Evolutionary conservation across 2,113 vertebrate genomes (phyloP).

Genomic region (Myiopsitta monachus): DNA sequence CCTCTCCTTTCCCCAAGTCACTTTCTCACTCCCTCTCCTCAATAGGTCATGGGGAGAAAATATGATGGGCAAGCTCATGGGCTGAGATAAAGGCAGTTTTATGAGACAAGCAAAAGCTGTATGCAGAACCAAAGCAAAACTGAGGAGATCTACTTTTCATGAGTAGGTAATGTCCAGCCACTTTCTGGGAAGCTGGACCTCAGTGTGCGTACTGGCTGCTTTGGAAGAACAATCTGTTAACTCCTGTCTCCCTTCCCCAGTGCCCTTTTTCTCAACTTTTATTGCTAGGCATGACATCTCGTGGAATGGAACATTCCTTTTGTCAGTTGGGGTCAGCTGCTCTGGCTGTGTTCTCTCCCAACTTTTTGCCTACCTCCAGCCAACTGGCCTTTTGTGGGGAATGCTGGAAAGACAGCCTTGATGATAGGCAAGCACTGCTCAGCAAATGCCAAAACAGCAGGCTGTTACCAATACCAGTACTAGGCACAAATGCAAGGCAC

Average conservation of each 20-base stretch:
- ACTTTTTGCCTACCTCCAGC: neutral
- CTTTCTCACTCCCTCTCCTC: neutral
- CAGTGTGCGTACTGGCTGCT: neutral
- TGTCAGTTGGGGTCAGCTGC: neutral
- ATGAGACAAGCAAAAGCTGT: neutral
- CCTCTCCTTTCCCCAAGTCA: rapidly evolving
- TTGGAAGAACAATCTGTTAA: neutral
- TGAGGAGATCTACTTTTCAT: neutral
- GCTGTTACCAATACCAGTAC: neutral
- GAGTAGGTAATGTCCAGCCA: neutral
- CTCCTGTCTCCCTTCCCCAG: rapidly evolving
- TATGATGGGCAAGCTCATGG: neutral
- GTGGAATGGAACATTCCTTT: neutral
- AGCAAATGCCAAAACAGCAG: neutral
- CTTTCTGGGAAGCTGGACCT: neutral
- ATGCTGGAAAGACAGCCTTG: neutral
- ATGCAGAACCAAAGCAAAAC: neutral
- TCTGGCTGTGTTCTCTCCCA: neutral
- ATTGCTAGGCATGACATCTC: neutral
- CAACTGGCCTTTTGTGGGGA: neutral
- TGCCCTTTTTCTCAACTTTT: neutral
- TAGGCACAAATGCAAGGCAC: neutral
- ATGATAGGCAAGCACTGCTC: neutral
- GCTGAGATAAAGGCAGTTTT: neutral
- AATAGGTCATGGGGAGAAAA: neutral